A percentile compares a stretch with the other conserved stretches of the same genome.
Conservation (phyloP, 2,888 invertebrate species). For the Bhutanitis thaidina region DNA sequence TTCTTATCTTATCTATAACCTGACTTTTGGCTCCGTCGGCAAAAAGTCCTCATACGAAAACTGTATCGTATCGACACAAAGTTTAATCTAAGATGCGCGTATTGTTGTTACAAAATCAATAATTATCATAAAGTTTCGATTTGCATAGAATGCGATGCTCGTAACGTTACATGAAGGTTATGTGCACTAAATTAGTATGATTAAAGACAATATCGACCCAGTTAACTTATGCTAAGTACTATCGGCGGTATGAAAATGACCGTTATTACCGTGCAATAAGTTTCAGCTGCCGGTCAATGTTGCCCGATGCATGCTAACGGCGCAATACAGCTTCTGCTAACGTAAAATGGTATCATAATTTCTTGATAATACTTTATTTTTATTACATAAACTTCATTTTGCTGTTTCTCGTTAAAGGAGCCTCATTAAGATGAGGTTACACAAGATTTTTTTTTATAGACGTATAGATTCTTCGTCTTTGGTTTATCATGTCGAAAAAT, state of each 20-base stretch:
- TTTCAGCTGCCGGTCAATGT: slow-evolving; percentile 4
- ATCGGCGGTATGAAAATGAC: slow-evolving; percentile 3
- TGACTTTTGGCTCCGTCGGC: too few relatives aligned
- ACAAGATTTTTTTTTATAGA: too few relatives aligned
- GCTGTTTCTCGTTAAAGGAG: too few relatives aligned
- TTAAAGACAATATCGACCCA: slow-evolving; percentile 25
- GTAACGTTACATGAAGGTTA: slow-evolving; percentile 14
- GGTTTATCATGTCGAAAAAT: too few relatives aligned
- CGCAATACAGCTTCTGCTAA: slow-evolving; percentile 4
- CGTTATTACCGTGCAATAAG: slow-evolving; percentile 3
- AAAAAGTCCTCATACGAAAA: too few relatives aligned
- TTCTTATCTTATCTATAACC: too few relatives aligned
- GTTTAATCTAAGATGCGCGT: not conserved
- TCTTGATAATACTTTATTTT: slow-evolving; percentile 21
- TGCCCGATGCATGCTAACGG: slow-evolving; percentile 11
- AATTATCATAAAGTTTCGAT: slow-evolving; percentile 31
- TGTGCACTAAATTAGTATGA: slow-evolving; percentile 24
- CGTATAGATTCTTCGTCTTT: too few relatives aligned
- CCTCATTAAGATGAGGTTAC: too few relatives aligned
- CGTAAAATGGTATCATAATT: slow-evolving; percentile 16
- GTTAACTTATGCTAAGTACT: not conserved
- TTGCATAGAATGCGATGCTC: slow-evolving; percentile 26
- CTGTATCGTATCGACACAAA: too few relatives aligned
- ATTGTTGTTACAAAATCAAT: slow-evolving; percentile 24
- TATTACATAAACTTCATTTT: slow-evolving; percentile 13